Base-by-base conservation (phyloP, 2,797 vertebrate species). In the Karalla daura region DNA sequence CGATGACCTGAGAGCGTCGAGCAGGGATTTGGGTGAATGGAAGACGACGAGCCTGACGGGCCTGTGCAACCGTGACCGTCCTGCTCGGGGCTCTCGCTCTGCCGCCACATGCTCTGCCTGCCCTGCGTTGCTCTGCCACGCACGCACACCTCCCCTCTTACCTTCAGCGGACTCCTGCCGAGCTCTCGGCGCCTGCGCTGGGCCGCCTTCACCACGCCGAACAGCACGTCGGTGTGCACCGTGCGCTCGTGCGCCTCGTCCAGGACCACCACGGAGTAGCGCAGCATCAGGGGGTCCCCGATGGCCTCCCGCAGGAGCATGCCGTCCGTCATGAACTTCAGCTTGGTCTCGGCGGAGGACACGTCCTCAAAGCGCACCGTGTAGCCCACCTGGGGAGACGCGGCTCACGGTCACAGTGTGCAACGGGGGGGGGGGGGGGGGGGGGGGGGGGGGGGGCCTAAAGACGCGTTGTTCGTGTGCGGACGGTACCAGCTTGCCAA, bases 301-400 rank as follows among this genome's bases (percentile, higher is more conserved):
- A 96, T 96, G 94, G 97, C 95, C 74, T 97, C 96, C 56, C 95
- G 90, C 51, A 96, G 94, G 28, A 98, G 80, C 78, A 94, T 79
- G 2, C 94, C 92, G 0, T 96, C 96, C 0, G 96, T 96, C 89
- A 98, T 92, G 73, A 98, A 99, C 84, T 96, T 97, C 68, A 99
- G 88, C 83, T 94, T 94, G 0, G 97, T 99, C 79, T 97, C 94
- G 0, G 91, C 69, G 0, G 95, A 97, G 0, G 95, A 96, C n/a
- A 96, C 91, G 5, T 99, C 97, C 0, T 99, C 98, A 0, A 99
- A 99, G 35, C 98, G 96, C 10, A 99, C 97, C 0, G 95, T 95
- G 77, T 99, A 99, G 63, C 98, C 98, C 0, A 99, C 96, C 98
- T 98, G 78, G 21, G 1, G 20, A 36, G 30, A 55, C n/a, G n/a